A percentile compares a stretch with the other conserved stretches of the same genome.
Evolutionary conservation across 2,797 vertebrate species (phyloP).

Genomic region (Typhlichthys eigenmanni): DNA sequence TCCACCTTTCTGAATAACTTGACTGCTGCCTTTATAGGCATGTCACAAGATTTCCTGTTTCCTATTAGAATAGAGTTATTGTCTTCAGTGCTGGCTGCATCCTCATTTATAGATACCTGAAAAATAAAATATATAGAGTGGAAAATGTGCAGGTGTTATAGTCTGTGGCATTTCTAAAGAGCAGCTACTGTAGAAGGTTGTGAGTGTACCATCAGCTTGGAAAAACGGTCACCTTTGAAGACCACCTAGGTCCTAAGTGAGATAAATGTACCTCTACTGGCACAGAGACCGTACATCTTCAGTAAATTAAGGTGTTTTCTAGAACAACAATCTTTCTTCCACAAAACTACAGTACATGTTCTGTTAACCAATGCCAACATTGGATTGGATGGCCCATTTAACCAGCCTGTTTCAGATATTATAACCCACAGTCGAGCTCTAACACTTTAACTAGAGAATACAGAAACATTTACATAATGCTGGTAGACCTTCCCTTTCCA

Average conservation of each 20-base stretch:
- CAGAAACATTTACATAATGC: too few species aligned
- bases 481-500: too few species aligned
- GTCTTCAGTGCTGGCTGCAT: conserved; percentile 30
- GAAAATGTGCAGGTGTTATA: conserved; percentile 17
- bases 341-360: conserved; percentile 16
- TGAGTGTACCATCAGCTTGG: neutral
- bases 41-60: conserved; percentile 26
- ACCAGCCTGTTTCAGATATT: too few species aligned
- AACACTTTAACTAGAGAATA: too few species aligned
- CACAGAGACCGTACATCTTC: too few species aligned
- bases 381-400: too few species aligned
- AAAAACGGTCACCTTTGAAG: neutral
- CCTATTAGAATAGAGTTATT: conserved; percentile 25
- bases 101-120: conserved; percentile 8
- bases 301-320: conserved; percentile 17
- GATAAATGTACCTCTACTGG: too few species aligned
- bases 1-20: conserved; percentile 12
- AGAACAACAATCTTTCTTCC: conserved; percentile 21
- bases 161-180: conserved; percentile 34
- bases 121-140: conserved; percentile 24
- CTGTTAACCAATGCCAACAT: conserved; percentile 4
- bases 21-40: conserved; percentile 36
- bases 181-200: conserved; percentile 11
- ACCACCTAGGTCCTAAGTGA: neutral
- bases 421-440: too few species aligned